Conservation (phyloP, 2,113 vertebrate genomes). For the Lichenostomus cassidix region DNA sequence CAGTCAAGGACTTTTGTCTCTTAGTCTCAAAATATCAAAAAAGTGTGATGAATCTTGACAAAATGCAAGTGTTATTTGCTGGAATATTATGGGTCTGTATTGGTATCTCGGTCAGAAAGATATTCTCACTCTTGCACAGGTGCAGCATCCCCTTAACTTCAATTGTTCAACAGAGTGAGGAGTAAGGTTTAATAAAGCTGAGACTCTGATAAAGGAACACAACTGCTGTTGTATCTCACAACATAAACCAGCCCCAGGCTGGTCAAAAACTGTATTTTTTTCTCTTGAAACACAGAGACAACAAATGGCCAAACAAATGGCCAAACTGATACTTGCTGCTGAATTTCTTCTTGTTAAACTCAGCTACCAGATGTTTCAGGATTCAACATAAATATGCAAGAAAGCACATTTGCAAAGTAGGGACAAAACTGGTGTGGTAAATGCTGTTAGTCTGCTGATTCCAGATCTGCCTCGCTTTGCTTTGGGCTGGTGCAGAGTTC, state of each 20-base stretch:
- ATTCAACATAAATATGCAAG: neutral
- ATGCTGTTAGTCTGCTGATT: neutral
- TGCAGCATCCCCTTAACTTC: neutral
- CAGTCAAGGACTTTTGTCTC: neutral
- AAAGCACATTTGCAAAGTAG: neutral
- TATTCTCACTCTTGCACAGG: neutral
- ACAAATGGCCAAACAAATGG: neutral
- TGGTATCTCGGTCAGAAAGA: neutral
- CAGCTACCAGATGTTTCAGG: neutral
- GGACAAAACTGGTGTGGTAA: neutral
- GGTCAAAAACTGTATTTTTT: neutral
- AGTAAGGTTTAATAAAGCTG: neutral
- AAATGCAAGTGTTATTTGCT: neutral
- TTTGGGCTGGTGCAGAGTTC: neutral
- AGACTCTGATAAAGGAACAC: neutral
- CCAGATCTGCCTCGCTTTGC: neutral
- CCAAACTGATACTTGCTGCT: neutral
- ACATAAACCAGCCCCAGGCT: neutral
- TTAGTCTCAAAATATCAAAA: neutral
- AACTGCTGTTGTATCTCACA: neutral
- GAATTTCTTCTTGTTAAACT: neutral
- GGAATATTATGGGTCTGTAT: neutral
- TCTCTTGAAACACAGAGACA: neutral
- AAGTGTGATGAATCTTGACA: neutral
- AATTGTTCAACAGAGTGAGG: neutral